phyloP scores from a whole-genome alignment of 2,113 vertebrate species.

The Tragelaphus imberbis region DNA sequence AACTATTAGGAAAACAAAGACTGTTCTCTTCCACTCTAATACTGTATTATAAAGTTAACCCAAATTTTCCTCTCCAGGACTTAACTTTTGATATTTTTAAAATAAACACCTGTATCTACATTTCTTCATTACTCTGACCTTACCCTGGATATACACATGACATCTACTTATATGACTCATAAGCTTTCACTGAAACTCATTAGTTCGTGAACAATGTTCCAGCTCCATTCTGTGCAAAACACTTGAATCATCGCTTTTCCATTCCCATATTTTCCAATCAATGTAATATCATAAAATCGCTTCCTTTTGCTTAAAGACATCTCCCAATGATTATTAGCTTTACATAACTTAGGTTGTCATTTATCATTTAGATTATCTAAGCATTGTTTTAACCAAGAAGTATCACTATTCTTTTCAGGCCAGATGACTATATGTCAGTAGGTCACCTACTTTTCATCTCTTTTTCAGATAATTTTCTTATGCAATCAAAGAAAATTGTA shows the following conservation, averaged over 20 bases:
- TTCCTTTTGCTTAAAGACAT: background rate
- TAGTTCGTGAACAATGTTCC: background rate
- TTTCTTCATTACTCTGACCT: background rate
- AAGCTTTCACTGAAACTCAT: background rate
- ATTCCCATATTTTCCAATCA: background rate
- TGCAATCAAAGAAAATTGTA: background rate
- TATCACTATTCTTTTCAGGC: background rate
- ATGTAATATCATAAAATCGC: background rate
- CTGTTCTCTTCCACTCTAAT: background rate
- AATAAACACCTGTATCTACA: background rate
- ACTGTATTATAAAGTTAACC: background rate
- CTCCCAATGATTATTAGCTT: background rate
- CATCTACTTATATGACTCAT: background rate
- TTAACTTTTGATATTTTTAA: background rate
- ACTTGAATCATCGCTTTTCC: background rate
- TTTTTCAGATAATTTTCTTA: background rate
- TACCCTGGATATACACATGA: background rate
- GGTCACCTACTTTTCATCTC: background rate
- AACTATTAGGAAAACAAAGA: background rate
- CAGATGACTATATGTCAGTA: constrained; percentile 7
- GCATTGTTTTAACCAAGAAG: background rate
- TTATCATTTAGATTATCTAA: background rate
- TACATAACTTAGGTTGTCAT: background rate
- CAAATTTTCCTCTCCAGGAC: background rate
- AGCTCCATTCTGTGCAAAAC: background rate